phyloP scores from a whole-genome alignment of 1,140 invertebrate species.

The Ectropis grisescens region DNA sequence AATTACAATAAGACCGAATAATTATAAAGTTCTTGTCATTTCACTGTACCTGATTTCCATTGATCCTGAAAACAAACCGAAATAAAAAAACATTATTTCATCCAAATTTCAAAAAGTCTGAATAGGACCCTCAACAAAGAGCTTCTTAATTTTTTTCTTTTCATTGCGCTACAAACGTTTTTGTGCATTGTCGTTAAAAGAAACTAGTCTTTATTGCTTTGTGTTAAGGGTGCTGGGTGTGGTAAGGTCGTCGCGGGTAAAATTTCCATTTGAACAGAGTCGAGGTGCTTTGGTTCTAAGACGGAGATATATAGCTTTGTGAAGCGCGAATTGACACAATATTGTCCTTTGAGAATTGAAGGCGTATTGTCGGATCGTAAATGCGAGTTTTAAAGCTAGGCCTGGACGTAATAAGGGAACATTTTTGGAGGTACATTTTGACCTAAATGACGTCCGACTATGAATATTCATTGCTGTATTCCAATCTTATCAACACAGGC shows the following conservation, averaged over 20 bases:
- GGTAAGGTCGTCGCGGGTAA: too few species aligned
- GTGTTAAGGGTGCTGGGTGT: constrained; percentile 1
- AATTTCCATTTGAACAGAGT: constrained; percentile 33
- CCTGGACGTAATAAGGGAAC: too few species aligned
- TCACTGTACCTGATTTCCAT: too few species aligned
- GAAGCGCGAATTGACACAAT: constrained; percentile 37
- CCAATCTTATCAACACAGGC: too few species aligned
- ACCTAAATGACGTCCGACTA: too few species aligned
- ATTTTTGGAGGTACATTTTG: too few species aligned
- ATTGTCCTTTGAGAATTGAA: constrained; percentile 32
- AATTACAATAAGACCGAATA: too few species aligned
- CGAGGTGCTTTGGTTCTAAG: constrained; percentile 14
- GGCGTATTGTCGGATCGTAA: constrained; percentile 9
- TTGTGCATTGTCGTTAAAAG: constrained; percentile 1
- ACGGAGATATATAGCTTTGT: constrained; percentile 33
- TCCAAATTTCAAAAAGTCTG: constrained; percentile 10
- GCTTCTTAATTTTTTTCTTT: constrained; percentile 18
- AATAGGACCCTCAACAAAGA: constrained; percentile 16
- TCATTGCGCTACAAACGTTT: constrained; percentile 8
- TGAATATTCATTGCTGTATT: too few species aligned
- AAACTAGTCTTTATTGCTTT: constrained; percentile 8
- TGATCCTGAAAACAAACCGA: too few species aligned
- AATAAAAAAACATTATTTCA: constrained; percentile 14
- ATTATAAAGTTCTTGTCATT: too few species aligned
- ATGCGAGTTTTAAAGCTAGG: constrained; percentile 15